Base-by-base conservation (phyloP, 2,113 vertebrate species). In the Todiramphus saurophagus region DNA sequence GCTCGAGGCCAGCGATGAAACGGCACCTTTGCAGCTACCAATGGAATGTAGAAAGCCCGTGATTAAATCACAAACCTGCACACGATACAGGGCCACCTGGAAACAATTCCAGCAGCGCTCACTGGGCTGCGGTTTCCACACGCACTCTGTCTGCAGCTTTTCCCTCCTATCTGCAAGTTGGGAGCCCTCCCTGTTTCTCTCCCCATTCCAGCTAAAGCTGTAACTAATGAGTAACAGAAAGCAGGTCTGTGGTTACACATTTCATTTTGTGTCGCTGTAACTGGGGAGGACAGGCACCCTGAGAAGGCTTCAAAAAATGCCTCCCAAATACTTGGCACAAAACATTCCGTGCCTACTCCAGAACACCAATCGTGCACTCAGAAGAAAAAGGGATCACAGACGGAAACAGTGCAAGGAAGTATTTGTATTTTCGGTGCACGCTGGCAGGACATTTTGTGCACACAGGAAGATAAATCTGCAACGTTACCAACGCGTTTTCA, bases 141-240 rank as follows among this genome's bases (percentile, higher is more conserved):
- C 1, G 1, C 39, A 25, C 8, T 15, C 83, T 58, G 75, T 5
- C 83, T 27, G 9, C 12, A 53, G 35, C 72, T 59, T 78, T 19
- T 35, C 90, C 84, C 80, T 90, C 76, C 41, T 27, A 2, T 43
- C 15, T 62, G 66, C 87, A 70, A 85, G 46, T 1, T 33, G 80
- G 89, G 83, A 90, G 80, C 72, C 80, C 73, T 89, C 28, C 72
- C 24, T 28, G 53, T 39, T 93, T 64, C 80, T 76, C 76, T 50
- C 50, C 15, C 72, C 48, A 5, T 83, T 92, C 94, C 89, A 94
- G 84, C 87, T 31, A 21, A 89, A 85, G 90, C 92, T 94, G 91
- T 53, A 75, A 92, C 62, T 93, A 90, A 94, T 92, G 91, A 89
- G 88, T 10, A 67, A 62, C 88, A 87, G 79, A 67, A 74, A 90